Evolutionary conservation across 2,797 vertebrate species (phyloP).

Genomic region (Oreochromis grahami): DNA sequence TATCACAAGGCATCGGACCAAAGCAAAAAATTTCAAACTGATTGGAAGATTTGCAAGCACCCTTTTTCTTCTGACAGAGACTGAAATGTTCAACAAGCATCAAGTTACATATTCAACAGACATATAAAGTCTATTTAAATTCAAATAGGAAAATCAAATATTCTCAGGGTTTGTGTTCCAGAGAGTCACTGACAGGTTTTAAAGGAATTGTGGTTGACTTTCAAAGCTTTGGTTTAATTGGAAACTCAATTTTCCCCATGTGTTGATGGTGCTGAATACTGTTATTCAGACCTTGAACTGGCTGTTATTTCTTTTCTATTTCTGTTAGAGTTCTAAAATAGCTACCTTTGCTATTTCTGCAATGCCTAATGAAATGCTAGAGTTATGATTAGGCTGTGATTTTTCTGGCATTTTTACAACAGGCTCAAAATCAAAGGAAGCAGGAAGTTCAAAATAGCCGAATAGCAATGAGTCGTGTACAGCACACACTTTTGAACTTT

Average conservation of each 20-base stretch:
- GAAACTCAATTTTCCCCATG: not conserved
- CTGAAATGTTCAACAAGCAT: not conserved
- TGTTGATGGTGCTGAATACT: not conserved
- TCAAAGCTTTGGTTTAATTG: not conserved
- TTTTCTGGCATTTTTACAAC: not conserved
- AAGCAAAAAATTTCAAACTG: not conserved
- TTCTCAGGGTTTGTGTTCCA: not conserved
- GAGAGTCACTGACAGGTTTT: constrained; percentile 1
- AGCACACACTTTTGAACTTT: not conserved
- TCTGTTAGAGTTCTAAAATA: not conserved
- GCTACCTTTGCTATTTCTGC: not conserved
- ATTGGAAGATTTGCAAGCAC: not conserved
- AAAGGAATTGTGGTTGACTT: not conserved
- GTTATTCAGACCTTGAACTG: not conserved
- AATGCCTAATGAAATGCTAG: not conserved
- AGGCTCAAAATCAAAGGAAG: not conserved
- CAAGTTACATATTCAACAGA: not conserved
- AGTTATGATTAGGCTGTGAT: not conserved
- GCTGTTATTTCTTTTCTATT: not conserved
- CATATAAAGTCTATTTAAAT: not conserved
- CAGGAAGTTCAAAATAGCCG: not conserved
- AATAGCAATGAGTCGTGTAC: not conserved
- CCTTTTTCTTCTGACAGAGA: not conserved
- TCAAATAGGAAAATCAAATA: not conserved
- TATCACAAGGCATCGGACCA: not conserved